phyloP scores from a whole-genome alignment of 2,888 invertebrate genomes.

The Drosophila formosana region DNA sequence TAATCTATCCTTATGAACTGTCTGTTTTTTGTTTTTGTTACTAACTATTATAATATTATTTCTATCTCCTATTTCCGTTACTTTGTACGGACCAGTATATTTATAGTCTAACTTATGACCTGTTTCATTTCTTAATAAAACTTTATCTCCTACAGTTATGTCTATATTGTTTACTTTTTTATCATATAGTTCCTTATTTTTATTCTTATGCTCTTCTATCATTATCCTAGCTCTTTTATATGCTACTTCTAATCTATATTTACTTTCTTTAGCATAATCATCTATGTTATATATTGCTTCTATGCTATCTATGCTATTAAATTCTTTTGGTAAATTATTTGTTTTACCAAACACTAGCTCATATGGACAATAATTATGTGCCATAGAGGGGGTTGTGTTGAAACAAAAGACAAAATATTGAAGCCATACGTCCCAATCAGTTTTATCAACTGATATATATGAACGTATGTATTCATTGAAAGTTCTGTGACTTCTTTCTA shows the following conservation, averaged over 20 bases:
- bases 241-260: conserved; percentile 10
- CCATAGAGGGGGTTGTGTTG: conserved; percentile 7
- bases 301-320: neutral
- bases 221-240: conserved; percentile 15
- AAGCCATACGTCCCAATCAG: conserved; percentile 28
- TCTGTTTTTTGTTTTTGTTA: neutral
- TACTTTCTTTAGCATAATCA: conserved; percentile 6
- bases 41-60: neutral
- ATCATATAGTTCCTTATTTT: conserved; percentile 1
- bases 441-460: conserved; percentile 23
- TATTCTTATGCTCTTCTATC: neutral
- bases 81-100: conserved; percentile 8
- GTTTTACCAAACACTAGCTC: conserved; percentile 6
- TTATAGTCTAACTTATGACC: conserved; percentile 12
- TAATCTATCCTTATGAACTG: conserved; percentile 6
- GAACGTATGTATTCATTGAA: neutral
- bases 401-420: conserved; percentile 18
- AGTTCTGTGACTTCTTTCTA: neutral
- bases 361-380: conserved; percentile 16
- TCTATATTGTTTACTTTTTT: neutral
- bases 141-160: neutral
- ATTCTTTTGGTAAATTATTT: neutral
- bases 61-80: conserved; percentile 1
- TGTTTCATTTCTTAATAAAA: conserved; percentile 7
- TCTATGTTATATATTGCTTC: conserved; percentile 17